Percentiles rank a stretch among this genome's conserved stretches.
Conservation (phyloP, 2,888 invertebrate species). For the Entomobrya multifasciata region DNA sequence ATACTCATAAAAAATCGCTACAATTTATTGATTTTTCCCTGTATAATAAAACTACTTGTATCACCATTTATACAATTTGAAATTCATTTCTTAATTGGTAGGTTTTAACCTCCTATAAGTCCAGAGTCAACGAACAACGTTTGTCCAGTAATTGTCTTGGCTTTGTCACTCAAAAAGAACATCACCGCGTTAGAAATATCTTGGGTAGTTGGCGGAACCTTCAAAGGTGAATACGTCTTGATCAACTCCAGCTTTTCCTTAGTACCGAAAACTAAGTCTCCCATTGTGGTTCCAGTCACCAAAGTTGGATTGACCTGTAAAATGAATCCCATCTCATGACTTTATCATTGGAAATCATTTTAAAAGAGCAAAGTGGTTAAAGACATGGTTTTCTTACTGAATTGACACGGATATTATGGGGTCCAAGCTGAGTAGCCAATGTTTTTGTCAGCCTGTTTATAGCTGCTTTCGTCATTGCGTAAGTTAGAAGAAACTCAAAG, state of each 20-base stretch:
- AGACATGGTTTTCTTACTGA: too few species aligned
- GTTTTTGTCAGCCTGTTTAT: constrained; percentile 91
- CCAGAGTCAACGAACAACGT: constrained; percentile 93
- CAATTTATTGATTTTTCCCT: too few species aligned
- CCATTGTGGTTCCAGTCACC: constrained; percentile 16
- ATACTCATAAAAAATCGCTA: too few species aligned
- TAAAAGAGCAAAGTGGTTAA: too few species aligned
- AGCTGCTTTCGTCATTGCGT: constrained; percentile 93
- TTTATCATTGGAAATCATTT: too few species aligned
- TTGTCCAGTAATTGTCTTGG: constrained; percentile 91
- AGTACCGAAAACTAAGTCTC: constrained; percentile 13
- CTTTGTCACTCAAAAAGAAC: constrained; percentile 89
- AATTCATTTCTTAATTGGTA: too few species aligned
- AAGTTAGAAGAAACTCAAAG: constrained; percentile 88
- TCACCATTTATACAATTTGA: too few species aligned
- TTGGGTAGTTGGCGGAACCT: constrained; percentile 81
- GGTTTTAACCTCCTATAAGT: constrained; percentile 80
- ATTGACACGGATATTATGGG: constrained; percentile 81
- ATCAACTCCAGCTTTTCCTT: constrained; percentile 30
- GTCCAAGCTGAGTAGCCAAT: constrained; percentile 92
- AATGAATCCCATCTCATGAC: too few species aligned
- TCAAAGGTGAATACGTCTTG: constrained; percentile 19
- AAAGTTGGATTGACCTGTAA: constrained; percentile 35
- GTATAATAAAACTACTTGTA: too few species aligned
- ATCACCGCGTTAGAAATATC: constrained; percentile 91